Evolutionary conservation across 2,113 vertebrate genomes (phyloP), one percentile per base, ranked within the genome.

Genomic region (Cichladusa arquata): DNA sequence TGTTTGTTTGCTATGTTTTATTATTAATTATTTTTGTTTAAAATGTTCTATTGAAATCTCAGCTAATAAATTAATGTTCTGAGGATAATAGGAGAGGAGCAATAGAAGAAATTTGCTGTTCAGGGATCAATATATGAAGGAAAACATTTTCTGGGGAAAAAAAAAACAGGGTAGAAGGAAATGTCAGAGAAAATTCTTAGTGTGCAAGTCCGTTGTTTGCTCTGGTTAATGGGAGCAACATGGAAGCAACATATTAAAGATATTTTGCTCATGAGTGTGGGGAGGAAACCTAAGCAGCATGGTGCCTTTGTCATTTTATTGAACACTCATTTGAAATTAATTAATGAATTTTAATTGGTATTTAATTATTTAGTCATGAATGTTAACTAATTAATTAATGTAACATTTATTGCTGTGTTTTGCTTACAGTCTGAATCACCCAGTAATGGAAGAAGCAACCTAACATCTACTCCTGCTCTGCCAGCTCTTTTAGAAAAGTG

Each of bases 341-440:
- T 83, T 54, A 7, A 44, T 65, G 16, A n/a, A 44, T 83, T 67
- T 44, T 28, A 60, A 44, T 67, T 44, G 36, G 3, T 67, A 44
- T 36, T 67, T 51, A 50, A 33, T 44, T 44, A 77, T 60, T 77
- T 77, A 67, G 18, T 33, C 14, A 26, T 15, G 17, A 33, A 36
- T 44, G 33, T 36, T 44, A 60, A 67, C 25, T 62, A 61, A 66
- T 91, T 56, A 8, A 51, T 65, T 38, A 67, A 36, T 66, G 8
- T 74, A 77, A 88, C 31, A 25, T 92, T 91, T 86, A 87, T 51
- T 96, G 17, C 90, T 72, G 44, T 94, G 91, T 93, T 95, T 89
- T 95, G 65, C 82, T 96, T 94, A 40, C 87, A 99, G 99, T 98
- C 98, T 74, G 99, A 99, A 97, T 97, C 98, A 5, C 97, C 97